These are phyloP conservation scores for Zeugodacus cucurbitae DNA, from an alignment of 1,140 invertebrate species.

Conservation along the genomic window DNA sequence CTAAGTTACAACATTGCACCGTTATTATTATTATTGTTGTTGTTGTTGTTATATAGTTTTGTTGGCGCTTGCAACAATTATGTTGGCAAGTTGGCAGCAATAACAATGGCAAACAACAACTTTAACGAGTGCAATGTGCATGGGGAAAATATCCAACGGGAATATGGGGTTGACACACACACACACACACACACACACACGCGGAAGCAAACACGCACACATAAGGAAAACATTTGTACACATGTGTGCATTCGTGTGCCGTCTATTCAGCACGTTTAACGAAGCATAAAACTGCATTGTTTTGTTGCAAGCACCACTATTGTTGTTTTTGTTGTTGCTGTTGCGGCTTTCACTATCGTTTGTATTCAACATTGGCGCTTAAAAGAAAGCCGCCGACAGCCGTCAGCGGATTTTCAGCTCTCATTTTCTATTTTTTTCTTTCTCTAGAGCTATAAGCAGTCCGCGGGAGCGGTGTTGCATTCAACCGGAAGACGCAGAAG, in stretches of 20 bases:
- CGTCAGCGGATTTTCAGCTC: conserved; percentile 22
- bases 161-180: not conserved
- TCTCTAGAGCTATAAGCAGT: not conserved
- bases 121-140: not conserved
- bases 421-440: not conserved
- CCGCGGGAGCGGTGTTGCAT: not conserved
- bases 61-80: conserved; percentile 33
- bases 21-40: not conserved
- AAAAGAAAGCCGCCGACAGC: conserved; percentile 22
- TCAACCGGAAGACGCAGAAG: conserved; percentile 23
- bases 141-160: not conserved
- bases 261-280: conserved; percentile 18
- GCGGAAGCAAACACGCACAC: not conserved
- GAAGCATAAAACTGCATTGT: conserved; percentile 16
- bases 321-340: not conserved
- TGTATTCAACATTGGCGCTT: not conserved
- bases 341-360: not conserved
- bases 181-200: not conserved
- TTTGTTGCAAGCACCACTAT: not conserved
- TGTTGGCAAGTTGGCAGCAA: conserved; percentile 30
- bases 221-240: not conserved
- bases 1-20: not conserved
- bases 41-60: conserved; percentile 3
- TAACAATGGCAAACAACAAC: conserved; percentile 26
- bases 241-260: not conserved